phyloP scores from a whole-genome alignment of 2,113 vertebrate genomes.

The human region DNA sequence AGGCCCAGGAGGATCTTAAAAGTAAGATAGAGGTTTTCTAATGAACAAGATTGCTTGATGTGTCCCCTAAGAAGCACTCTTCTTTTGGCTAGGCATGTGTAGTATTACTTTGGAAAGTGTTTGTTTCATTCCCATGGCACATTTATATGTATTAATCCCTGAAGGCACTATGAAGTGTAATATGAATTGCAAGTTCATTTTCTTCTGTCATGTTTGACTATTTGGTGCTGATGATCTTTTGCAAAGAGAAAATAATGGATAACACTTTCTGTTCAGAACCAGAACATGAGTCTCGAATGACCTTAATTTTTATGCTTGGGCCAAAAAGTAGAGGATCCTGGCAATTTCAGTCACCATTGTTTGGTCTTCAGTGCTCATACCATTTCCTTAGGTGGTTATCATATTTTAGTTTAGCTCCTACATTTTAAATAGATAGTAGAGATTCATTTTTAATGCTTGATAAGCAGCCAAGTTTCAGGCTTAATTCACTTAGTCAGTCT shows the following conservation, averaged over 20 bases:
- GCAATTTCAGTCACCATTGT: not conserved
- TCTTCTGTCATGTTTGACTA: not conserved
- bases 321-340: not conserved
- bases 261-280: not conserved
- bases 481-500: not conserved
- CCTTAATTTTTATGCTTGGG: not conserved
- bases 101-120: not conserved
- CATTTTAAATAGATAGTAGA: not conserved
- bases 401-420: not conserved
- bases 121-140: not conserved
- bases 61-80: not conserved
- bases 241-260: not conserved
- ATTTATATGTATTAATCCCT: not conserved
- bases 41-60: not conserved
- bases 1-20: not conserved
- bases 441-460: not conserved
- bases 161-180: not conserved
- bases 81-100: not conserved
- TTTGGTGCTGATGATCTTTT: not conserved
- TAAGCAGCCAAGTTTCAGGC: not conserved
- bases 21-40: not conserved
- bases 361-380: not conserved
- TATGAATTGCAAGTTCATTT: constrained; percentile 22
- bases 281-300: not conserved
- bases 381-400: not conserved